A percentile compares a stretch with the other conserved stretches of the same genome.
Evolutionary conservation across 2,113 vertebrate species (phyloP).

Genomic region (Balaeniceps rex): DNA sequence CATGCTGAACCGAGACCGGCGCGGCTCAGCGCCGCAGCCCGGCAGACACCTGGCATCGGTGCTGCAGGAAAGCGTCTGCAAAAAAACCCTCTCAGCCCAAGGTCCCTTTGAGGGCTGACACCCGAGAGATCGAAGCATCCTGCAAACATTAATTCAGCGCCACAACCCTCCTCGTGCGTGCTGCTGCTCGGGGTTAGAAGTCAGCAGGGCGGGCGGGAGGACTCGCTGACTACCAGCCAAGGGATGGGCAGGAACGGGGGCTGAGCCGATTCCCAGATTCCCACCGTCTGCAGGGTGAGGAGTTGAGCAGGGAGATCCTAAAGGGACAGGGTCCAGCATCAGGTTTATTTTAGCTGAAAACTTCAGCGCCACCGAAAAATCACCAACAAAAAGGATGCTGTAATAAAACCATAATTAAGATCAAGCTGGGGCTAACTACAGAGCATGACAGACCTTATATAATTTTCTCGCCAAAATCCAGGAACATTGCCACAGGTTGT

Average conservation of each 20-base stretch:
- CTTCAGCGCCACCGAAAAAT: neutral
- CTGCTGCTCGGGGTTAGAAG: neutral
- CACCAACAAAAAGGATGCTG: neutral
- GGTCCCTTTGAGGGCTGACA: neutral
- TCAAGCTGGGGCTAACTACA: constrained; percentile 3
- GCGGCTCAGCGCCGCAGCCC: neutral
- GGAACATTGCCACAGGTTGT: constrained; percentile 34
- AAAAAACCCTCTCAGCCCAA: neutral
- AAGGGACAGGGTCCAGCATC: neutral
- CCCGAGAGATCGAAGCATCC: neutral
- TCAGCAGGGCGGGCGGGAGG: neutral
- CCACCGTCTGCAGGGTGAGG: neutral
- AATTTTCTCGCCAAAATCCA: constrained; percentile 19
- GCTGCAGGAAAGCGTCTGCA: neutral
- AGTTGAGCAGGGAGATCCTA: neutral
- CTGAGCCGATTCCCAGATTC: neutral
- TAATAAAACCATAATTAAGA: constrained; percentile 30
- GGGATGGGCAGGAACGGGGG: neutral
- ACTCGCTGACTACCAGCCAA: fast-evolving
- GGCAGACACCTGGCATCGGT: neutral
- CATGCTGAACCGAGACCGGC: neutral
- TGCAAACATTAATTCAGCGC: neutral
- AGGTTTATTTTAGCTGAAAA: neutral
- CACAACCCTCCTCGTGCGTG: neutral
- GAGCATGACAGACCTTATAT: neutral